These are phyloP conservation scores for Sinohyriopsis cumingii DNA, from an alignment of 2,888 invertebrate species.

Conservation along the genomic window DNA sequence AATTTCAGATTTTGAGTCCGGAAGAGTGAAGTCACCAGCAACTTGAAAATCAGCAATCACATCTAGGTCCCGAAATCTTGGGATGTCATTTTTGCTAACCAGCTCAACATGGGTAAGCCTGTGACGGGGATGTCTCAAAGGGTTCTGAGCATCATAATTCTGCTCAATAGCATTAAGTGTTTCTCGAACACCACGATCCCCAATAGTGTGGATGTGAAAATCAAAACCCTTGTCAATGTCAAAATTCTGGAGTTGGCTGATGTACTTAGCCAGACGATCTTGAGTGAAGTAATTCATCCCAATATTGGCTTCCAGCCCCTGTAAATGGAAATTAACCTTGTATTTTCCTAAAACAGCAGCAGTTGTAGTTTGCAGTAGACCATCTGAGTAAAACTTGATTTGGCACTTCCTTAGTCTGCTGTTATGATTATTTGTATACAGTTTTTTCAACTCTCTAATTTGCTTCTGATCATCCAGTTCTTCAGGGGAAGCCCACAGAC, in stretches of 20 bases:
- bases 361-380: conserved; percentile 26
- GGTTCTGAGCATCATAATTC: not conserved
- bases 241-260: conserved; percentile 22
- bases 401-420: conserved; percentile 18
- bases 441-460: conserved; percentile 16
- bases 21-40: conserved; percentile 21
- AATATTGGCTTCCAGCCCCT: conserved; percentile 14
- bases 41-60: conserved; percentile 38
- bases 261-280: conserved; percentile 14
- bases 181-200: conserved; percentile 27
- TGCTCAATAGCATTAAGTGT: conserved; percentile 23
- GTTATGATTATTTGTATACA: conserved; percentile 13
- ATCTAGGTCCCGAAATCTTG: conserved; percentile 15
- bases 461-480: conserved; percentile 13
- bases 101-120: conserved; percentile 28
- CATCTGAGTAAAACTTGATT: conserved; percentile 32
- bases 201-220: conserved; percentile 33
- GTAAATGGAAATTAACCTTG: conserved; percentile 14
- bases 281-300: conserved; percentile 33
- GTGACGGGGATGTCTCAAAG: conserved; percentile 10
- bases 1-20: conserved; percentile 1
- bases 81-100: conserved; percentile 9
- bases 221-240: conserved; percentile 18
- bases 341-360: conserved; percentile 26
- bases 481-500: conserved; percentile 28